Percentiles rank a stretch among this genome's conserved stretches.
Evolutionary conservation across 2,888 invertebrate species (phyloP).

Genomic region (Apamea monoglypha): DNA sequence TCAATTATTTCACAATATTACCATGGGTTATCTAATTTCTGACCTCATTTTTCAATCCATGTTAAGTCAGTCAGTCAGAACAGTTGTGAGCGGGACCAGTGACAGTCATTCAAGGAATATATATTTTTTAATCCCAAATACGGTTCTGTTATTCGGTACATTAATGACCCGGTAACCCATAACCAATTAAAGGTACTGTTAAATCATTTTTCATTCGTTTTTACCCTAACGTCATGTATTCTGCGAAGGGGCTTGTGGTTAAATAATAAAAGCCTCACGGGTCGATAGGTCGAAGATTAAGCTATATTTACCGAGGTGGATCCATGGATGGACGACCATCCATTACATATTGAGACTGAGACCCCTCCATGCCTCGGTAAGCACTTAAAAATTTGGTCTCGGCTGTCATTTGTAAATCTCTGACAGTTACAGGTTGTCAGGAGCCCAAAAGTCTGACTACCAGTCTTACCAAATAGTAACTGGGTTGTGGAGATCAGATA

Average conservation of each 20-base stretch:
- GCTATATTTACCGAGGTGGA: neutral
- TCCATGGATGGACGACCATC: neutral
- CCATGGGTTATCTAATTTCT: neutral
- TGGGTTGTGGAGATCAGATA: neutral
- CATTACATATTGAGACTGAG: neutral
- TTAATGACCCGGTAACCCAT: neutral
- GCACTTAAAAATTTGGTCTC: neutral
- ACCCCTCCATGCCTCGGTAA: neutral
- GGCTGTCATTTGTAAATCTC: neutral
- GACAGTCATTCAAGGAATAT: neutral
- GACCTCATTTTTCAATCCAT: neutral
- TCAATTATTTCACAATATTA: neutral
- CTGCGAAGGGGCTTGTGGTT: neutral
- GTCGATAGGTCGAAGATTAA: neutral
- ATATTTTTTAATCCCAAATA: too few species aligned
- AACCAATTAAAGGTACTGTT: neutral
- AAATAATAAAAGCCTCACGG: neutral
- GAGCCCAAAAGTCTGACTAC: neutral
- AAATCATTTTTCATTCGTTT: neutral
- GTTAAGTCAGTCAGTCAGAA: neutral
- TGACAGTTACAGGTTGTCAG: neutral
- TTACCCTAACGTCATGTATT: neutral
- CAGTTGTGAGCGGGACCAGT: neutral
- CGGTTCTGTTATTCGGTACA: neutral
- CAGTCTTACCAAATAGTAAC: neutral